Evolutionary conservation across 2,888 invertebrate genomes (phyloP), one percentile per base, ranked within the genome.

Genomic region (Cybosia mesomella): DNA sequence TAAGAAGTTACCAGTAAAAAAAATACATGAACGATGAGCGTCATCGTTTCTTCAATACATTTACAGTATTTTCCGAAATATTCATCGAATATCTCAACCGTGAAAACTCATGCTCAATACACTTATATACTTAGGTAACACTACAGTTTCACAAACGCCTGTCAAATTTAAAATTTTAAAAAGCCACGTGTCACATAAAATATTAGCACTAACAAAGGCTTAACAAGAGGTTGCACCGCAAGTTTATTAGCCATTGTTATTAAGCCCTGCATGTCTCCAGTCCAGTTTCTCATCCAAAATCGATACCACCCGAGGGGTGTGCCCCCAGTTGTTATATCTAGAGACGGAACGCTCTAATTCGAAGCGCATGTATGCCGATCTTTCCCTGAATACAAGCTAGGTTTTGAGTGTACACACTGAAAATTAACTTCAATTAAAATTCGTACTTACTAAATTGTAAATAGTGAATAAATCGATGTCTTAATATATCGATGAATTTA

Each of bases 241-340:
- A 90, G 91, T 91, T 89, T 89, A 91, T 89, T 91, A 86, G 87
- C 89, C 90, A 92, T 91, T 92, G 93, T 92, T 92, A 94, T 93
- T 92, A 93, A 93, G 92, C 91, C 87, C 91, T 89, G 91, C 93
- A 93, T 93, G 93, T 94, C 94, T 94, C 94, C 85, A 92, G 94
- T 93, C 93, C 93, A 88, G 92, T 92, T 93, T 88, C 94, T 95
- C 94, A 95, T 94, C 92, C 91, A 91, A 92, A 95, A 95, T 95
- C 94, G 93, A 94, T 95, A 94, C 87, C 87, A 83, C 90, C 89
- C 87, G 75, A 76, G 76, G 84, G 87, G 88, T 71, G 85, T 81
- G 82, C 88, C 87, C 87, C 92, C 89, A 86, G 90, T 89, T 90
- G 92, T 92, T 92, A 88, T 91, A 85, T 69, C 68, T 84, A 91